Percentiles rank a stretch among this genome's conserved stretches.
phyloP scores from a whole-genome alignment of 2,113 vertebrate species.

The Vulpes vulpes region DNA sequence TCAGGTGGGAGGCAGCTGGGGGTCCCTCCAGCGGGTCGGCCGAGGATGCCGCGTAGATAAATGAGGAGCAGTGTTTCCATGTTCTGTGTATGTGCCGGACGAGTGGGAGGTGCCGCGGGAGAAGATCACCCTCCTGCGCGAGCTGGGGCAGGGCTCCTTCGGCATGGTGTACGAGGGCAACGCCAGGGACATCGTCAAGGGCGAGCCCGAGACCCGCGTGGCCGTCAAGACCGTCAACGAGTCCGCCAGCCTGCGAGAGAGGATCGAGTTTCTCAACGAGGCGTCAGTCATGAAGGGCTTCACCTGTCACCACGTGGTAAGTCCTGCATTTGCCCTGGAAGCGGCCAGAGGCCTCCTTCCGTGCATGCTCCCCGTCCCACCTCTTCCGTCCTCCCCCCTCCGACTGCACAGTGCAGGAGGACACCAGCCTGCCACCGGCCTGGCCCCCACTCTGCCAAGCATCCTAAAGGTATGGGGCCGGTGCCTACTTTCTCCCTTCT shows the following conservation, averaged over 20 bases:
- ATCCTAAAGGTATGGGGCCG: neutral
- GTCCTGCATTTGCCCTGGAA: neutral
- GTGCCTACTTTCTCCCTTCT: neutral
- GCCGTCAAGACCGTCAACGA: conserved; percentile 99
- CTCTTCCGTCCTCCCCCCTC: neutral
- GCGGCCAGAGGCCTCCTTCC: neutral
- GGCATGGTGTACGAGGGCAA: conserved; percentile 99
- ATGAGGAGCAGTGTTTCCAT: conserved; percentile 78
- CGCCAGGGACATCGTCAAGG: conserved; percentile 96
- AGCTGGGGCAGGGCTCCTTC: conserved; percentile 98
- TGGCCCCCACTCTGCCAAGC: accelerated
- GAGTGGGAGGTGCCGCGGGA: conserved; percentile 98
- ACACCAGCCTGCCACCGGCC: neutral
- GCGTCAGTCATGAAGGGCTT: conserved; percentile 99
- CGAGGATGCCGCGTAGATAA: neutral
- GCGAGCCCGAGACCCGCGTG: conserved; percentile 93
- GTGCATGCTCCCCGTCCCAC: accelerated
- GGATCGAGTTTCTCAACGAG: conserved; percentile 98
- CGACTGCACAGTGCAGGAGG: neutral
- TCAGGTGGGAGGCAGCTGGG: neutral
- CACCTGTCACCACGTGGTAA: conserved; percentile 99
- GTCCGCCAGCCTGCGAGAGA: conserved; percentile 95
- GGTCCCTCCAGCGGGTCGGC: neutral
- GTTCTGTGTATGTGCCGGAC: conserved; percentile 95
- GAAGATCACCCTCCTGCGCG: conserved; percentile 94